A percentile compares a stretch with the other conserved stretches of the same genome.
These are phyloP conservation scores for Myopa tessellatipennis DNA, from an alignment of 2,888 invertebrate genomes.

Conservation along the genomic window DNA sequence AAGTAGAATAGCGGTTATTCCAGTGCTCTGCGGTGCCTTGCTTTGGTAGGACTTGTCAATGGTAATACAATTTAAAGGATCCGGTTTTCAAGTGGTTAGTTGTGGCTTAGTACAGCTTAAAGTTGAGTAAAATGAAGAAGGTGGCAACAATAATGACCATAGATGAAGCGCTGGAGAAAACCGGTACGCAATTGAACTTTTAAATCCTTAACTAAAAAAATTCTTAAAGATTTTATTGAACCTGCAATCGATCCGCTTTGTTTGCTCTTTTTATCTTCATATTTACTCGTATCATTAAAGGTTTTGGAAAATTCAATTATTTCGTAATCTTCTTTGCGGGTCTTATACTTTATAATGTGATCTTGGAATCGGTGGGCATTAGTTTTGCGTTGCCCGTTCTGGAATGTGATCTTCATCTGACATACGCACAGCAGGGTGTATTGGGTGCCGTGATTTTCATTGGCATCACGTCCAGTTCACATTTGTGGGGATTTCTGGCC, in stretches of 20 bases:
- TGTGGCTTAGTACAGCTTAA: neutral
- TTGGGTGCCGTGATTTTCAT: slow-evolving; percentile 65
- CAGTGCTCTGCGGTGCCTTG: neutral
- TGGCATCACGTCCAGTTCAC: slow-evolving; percentile 70
- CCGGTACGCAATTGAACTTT: slow-evolving; percentile 40
- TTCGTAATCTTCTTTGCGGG: slow-evolving; percentile 69
- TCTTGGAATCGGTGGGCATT: slow-evolving; percentile 67
- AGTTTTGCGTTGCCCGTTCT: slow-evolving; percentile 71
- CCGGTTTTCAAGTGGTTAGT: neutral
- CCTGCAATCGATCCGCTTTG: neutral
- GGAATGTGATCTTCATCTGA: slow-evolving; percentile 66
- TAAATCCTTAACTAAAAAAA: neutral
- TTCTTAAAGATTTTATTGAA: neutral
- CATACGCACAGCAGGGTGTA: slow-evolving; percentile 65
- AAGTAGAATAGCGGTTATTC: neutral
- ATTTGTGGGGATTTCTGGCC: slow-evolving; percentile 72
- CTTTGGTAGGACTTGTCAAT: neutral
- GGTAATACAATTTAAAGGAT: neutral
- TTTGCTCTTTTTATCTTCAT: neutral
- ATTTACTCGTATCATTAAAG: slow-evolving; percentile 53
- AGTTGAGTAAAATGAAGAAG: slow-evolving; percentile 37
- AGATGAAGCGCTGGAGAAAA: slow-evolving; percentile 48
- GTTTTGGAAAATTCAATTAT: slow-evolving; percentile 70
- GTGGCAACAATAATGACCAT: slow-evolving; percentile 38
- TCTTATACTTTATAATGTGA: slow-evolving; percentile 69